Conservation (phyloP, 92 coral and sea anemone genomes). For the Palythoa grandis region DNA sequence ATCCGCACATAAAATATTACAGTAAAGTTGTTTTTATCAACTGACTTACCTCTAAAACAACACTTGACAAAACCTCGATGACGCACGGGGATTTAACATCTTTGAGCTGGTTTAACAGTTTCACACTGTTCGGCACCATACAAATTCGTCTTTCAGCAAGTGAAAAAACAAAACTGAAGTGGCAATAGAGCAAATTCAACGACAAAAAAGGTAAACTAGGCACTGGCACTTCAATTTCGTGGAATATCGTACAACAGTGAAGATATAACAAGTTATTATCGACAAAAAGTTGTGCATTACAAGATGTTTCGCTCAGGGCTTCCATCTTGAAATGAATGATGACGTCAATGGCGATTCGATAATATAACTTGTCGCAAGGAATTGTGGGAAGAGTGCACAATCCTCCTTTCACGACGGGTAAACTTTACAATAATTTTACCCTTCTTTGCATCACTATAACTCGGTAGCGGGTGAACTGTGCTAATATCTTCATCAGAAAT, state of each 20-base stretch:
- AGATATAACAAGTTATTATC: background rate
- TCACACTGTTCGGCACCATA: background rate
- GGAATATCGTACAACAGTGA: background rate
- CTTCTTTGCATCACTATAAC: background rate
- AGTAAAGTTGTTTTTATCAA: background rate
- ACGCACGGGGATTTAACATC: background rate
- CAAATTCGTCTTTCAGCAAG: constrained; percentile 7
- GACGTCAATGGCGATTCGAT: background rate
- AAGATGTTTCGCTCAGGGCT: background rate
- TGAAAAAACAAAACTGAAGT: background rate
- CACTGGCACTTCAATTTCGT: background rate
- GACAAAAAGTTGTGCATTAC: background rate
- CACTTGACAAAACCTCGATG: background rate
- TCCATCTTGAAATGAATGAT: constrained; percentile 1
- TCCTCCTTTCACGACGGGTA: constrained; percentile 6
- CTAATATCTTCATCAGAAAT: constrained; percentile 25
- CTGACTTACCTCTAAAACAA: constrained; percentile 5
- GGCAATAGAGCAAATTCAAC: background rate
- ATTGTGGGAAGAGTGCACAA: background rate
- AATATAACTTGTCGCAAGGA: background rate
- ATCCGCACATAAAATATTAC: background rate
- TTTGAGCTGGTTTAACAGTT: background rate
- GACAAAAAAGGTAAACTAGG: constrained; percentile 2
- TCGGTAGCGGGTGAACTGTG: constrained; percentile 14
- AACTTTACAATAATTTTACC: constrained; percentile 7